A percentile compares a stretch with the other conserved stretches of the same genome.
Conservation (phyloP, 2,888 invertebrate species). For the Parelbella ahira region DNA sequence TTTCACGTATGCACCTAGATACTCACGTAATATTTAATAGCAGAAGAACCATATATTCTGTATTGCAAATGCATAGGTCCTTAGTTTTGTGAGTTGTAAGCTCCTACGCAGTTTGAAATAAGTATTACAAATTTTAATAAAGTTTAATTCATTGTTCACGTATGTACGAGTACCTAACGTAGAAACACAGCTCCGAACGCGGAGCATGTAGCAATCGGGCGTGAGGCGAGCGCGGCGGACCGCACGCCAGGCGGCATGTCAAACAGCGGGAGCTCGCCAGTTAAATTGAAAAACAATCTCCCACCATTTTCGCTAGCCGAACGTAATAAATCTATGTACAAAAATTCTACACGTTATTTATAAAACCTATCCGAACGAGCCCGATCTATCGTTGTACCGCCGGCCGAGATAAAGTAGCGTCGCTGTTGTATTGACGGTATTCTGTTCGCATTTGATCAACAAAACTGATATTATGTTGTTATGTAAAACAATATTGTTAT, state of each 20-base stretch:
- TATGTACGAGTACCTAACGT: no score
- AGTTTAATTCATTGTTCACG: no score
- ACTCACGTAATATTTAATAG: no score
- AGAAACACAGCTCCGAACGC: slow-evolving; percentile 15
- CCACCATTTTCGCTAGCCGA: slow-evolving; percentile 79
- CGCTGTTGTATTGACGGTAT: not conserved
- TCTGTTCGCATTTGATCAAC: no score
- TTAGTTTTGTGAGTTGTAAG: no score
- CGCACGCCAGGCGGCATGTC: slow-evolving; percentile 67
- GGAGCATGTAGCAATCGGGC: slow-evolving; percentile 41
- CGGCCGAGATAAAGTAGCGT: slow-evolving; percentile 35
- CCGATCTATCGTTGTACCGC: slow-evolving; percentile 56
- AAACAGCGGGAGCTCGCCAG: slow-evolving; percentile 73
- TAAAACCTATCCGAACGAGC: slow-evolving; percentile 70
- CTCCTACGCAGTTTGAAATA: no score
- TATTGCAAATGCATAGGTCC: no score
- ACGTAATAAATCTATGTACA: slow-evolving; percentile 81
- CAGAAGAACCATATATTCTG: no score
- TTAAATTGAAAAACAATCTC: slow-evolving; percentile 82
- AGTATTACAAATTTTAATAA: no score
- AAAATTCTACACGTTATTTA: slow-evolving; percentile 80
- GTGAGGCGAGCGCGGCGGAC: slow-evolving; percentile 39
- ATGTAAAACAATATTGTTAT: no score
- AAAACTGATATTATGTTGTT: no score
- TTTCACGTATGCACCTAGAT: no score